Percentiles rank a stretch among this genome's conserved stretches.
Conservation (phyloP, 2,888 invertebrate genomes). For the Hydropsyche betteni region DNA sequence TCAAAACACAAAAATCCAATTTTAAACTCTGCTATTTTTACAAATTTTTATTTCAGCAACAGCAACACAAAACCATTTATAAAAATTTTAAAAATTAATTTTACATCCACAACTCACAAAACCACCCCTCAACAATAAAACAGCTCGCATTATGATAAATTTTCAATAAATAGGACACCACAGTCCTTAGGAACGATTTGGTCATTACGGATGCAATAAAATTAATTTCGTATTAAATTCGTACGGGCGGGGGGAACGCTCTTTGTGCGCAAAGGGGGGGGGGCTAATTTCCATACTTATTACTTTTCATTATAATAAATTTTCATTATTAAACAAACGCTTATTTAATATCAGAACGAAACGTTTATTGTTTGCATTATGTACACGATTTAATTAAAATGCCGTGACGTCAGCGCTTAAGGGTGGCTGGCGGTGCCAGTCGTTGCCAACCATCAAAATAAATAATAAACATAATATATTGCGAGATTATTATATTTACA, state of each 20-base stretch:
- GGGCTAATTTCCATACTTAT: slow-evolving; percentile 41
- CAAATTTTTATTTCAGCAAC: too few relatives aligned
- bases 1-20: too few relatives aligned
- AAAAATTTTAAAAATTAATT: too few relatives aligned
- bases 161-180: too few relatives aligned
- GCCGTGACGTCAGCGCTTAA: slow-evolving; percentile 40
- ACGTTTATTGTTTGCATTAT: slow-evolving; percentile 42
- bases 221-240: slow-evolving; percentile 39
- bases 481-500: too few relatives aligned
- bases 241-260: not conserved
- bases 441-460: not conserved
- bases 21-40: too few relatives aligned
- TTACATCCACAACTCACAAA: too few relatives aligned
- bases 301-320: slow-evolving; percentile 43
- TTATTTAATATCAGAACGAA: slow-evolving; percentile 40
- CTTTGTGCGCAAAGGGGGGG: not conserved
- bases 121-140: too few relatives aligned
- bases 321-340: slow-evolving; percentile 43
- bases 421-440: slow-evolving; percentile 36
- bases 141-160: too few relatives aligned
- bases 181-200: not conserved
- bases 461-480: too few relatives aligned
- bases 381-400: slow-evolving; percentile 41
- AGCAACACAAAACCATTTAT: too few relatives aligned
- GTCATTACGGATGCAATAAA: slow-evolving; percentile 20